These are phyloP conservation scores for Didymodactylos carnosus DNA, from an alignment of 2,888 invertebrate species.

Conservation along the genomic window DNA sequence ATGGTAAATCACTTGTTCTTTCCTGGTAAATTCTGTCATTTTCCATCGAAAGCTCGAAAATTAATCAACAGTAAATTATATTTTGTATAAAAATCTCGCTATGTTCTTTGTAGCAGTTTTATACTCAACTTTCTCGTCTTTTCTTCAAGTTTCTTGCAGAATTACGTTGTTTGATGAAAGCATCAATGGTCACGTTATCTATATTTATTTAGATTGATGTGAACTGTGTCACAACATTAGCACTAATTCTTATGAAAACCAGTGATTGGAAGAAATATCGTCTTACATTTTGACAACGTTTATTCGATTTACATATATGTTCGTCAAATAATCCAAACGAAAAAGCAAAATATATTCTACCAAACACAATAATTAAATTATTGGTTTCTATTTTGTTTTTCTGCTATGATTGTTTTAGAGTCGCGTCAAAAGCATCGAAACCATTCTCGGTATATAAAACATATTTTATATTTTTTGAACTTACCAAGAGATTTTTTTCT, in stretches of 20 bases:
- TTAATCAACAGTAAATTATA: no score
- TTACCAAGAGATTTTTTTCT: conserved; percentile 64
- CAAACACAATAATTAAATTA: neutral
- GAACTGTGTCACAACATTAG: conserved; percentile 63
- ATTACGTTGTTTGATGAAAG: no score
- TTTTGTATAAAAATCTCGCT: no score
- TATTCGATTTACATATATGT: conserved; percentile 58
- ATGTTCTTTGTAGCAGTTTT: no score
- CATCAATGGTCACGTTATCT: no score
- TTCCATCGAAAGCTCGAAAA: no score
- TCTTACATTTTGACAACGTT: conserved; percentile 51
- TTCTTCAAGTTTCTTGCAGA: no score
- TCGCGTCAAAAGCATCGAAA: neutral
- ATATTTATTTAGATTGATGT: no score
- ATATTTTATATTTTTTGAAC: conserved; percentile 60
- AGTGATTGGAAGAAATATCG: conserved; percentile 53
- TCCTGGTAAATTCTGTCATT: no score
- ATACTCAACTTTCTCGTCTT: no score
- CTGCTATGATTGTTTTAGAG: neutral
- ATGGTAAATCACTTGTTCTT: no score
- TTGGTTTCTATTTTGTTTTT: neutral
- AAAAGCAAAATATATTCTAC: conserved; percentile 21
- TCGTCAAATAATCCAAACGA: conserved; percentile 45
- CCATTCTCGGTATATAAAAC: conserved; percentile 48
- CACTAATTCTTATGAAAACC: conserved; percentile 55